phyloP scores from a whole-genome alignment of 2,113 vertebrate species.

The Megaceryle maxima region DNA sequence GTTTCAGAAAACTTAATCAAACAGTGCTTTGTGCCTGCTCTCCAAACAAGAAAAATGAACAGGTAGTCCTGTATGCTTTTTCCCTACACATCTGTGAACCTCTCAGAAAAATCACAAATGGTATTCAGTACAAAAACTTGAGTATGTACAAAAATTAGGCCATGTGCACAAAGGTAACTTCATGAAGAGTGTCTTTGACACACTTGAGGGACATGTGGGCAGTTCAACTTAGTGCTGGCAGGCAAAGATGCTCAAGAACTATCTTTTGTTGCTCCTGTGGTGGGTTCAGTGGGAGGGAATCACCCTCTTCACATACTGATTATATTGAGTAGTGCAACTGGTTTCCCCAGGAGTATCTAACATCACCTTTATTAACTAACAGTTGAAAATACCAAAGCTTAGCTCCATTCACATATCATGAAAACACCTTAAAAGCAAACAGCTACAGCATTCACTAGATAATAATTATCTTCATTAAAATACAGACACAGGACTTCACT shows the following conservation, averaged over 20 bases:
- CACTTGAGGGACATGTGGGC: not conserved
- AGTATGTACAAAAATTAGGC: not conserved
- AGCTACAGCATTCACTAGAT: not conserved
- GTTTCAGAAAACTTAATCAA: not conserved
- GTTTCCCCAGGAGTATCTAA: not conserved
- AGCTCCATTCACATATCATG: not conserved
- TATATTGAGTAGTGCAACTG: not conserved
- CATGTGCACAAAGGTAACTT: not conserved
- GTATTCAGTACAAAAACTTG: not conserved
- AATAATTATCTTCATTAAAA: not conserved
- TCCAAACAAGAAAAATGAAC: not conserved
- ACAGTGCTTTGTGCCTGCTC: not conserved
- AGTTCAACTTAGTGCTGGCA: not conserved
- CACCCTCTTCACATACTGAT: not conserved
- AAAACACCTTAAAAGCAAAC: not conserved
- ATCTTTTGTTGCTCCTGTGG: not conserved
- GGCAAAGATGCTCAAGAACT: not conserved
- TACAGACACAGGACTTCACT: not conserved
- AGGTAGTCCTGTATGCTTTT: not conserved
- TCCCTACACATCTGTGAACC: rapidly evolving
- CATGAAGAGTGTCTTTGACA: not conserved
- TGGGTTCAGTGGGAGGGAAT: not conserved
- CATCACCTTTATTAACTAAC: not conserved
- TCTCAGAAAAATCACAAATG: not conserved
- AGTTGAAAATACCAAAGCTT: not conserved